Conservation (phyloP, 2,113 vertebrate genomes). For the Panthera leo region DNA sequence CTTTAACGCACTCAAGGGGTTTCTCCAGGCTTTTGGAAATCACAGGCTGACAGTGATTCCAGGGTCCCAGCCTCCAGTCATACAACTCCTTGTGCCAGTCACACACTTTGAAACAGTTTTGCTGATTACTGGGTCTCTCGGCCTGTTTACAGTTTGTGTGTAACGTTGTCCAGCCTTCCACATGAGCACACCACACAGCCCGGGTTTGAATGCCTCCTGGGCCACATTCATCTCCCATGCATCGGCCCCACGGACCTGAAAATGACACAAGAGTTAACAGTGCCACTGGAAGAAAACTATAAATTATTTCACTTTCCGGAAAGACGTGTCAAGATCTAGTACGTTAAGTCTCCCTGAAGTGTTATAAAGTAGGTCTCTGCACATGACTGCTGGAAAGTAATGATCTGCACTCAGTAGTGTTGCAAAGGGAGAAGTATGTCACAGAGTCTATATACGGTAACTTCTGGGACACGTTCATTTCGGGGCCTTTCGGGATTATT, state of each 20-base stretch:
- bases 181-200: constrained; percentile 96
- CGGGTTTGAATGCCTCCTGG: constrained; percentile 96
- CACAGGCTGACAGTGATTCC: constrained; percentile 92
- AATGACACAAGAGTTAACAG: constrained; percentile 62
- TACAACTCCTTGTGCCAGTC: constrained; percentile 98
- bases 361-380: constrained; percentile 63
- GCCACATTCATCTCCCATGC: constrained; percentile 98
- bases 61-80: constrained; percentile 92
- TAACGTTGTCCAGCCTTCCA: constrained; percentile 96
- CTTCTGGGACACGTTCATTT: not conserved
- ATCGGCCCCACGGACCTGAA: constrained; percentile 96
- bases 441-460: constrained; percentile 46
- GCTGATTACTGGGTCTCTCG: constrained; percentile 93
- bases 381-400: not conserved
- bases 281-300: not conserved
- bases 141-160: constrained; percentile 94
- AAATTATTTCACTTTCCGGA: not conserved
- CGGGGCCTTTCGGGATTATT: constrained; percentile 41
- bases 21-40: constrained; percentile 87
- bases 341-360: constrained; percentile 44
- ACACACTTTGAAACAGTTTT: constrained; percentile 95
- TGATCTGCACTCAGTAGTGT: not conserved
- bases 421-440: constrained; percentile 54
- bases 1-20: constrained; percentile 86
- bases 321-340: constrained; percentile 35